Base-by-base conservation (phyloP, 2,113 vertebrate species). In the Taxidea taxus region DNA sequence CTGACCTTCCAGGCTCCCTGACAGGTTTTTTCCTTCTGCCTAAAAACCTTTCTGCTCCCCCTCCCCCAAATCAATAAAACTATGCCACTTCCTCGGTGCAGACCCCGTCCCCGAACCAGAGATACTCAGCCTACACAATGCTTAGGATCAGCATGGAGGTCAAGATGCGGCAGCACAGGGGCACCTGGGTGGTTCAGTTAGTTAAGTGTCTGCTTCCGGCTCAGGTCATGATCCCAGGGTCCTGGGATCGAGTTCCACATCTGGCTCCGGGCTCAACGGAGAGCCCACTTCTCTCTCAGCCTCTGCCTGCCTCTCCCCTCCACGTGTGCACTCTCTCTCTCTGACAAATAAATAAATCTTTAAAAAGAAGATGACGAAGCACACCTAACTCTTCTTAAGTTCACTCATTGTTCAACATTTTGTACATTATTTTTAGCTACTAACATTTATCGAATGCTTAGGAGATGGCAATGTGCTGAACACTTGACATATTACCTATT, bases 341-440 rank as follows among this genome's bases (percentile, higher is more conserved):
- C 62, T 34, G 62, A 64, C 29, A 64, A 64, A 64, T 62, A 62
- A 29, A 62, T 64, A 64, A 31, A 64, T 15, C 62, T 34, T 64
- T 15, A 3, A 15, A 31, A 64, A 31, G 34, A 20, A 15, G 49
- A 29, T 0, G 4, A 12, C 2, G 64, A 95, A 49, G 54, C 91
- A n/a, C 0, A 58, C 4, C 27, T 85, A 6, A 4, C 27, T 86
- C 31, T 37, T 58, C 51, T 85, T 47, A 56, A 25, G 21, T 25
- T 39, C 54, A 20, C 27, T 84, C 37, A 10, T 1, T 0, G 3
- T 4, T 47, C 75, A 14, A 9, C 3, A 11, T 13, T 77, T 29
- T 74, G 81, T 37, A 39, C 16, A 11, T 54, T 54, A 2, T 18
- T 39, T 16, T 60, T 1, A 34, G 72, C 62, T 23, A 11, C 31